phyloP scores from a whole-genome alignment of 92 coral and sea anemone genomes.

The Pocillopora grandis region DNA sequence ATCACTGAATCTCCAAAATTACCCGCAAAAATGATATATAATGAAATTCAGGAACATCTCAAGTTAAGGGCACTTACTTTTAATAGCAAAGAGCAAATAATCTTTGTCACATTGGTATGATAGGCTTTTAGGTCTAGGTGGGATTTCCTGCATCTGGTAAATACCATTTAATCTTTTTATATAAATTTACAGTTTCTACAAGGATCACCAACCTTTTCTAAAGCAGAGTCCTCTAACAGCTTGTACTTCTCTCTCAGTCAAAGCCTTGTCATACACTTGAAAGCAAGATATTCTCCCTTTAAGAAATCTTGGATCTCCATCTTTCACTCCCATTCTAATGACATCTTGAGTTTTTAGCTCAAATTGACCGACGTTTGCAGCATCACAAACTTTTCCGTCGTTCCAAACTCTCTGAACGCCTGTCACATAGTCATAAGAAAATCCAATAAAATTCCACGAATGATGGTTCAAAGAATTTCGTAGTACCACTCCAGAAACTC shows the following conservation, averaged over 20 bases:
- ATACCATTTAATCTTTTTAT: no score
- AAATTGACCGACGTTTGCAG: constrained; percentile 3
- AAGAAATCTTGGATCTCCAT: constrained; percentile 16
- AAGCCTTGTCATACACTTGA: constrained; percentile 48
- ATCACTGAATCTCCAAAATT: no score
- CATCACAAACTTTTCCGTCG: constrained; percentile 27
- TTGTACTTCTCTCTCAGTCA: constrained; percentile 31
- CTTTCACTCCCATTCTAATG: constrained; percentile 34
- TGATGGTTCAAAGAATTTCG: not conserved
- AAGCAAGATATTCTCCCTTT: constrained; percentile 65
- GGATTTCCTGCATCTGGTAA: no score
- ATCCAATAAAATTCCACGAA: constrained; percentile 42
- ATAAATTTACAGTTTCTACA: not conserved
- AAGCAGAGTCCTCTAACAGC: constrained; percentile 25
- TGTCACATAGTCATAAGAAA: constrained; percentile 35
- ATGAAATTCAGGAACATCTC: no score
- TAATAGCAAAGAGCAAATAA: no score
- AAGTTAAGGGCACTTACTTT: no score
- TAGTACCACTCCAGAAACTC: not conserved
- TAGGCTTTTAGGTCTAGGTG: no score
- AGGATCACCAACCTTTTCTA: not conserved
- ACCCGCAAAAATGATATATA: no score
- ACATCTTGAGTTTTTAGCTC: constrained; percentile 37
- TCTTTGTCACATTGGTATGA: no score
- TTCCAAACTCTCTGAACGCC: constrained; percentile 44